These are phyloP conservation scores for Propithecus deckenii DNA, from an alignment of 2,797 vertebrate species.

Conservation along the genomic window DNA sequence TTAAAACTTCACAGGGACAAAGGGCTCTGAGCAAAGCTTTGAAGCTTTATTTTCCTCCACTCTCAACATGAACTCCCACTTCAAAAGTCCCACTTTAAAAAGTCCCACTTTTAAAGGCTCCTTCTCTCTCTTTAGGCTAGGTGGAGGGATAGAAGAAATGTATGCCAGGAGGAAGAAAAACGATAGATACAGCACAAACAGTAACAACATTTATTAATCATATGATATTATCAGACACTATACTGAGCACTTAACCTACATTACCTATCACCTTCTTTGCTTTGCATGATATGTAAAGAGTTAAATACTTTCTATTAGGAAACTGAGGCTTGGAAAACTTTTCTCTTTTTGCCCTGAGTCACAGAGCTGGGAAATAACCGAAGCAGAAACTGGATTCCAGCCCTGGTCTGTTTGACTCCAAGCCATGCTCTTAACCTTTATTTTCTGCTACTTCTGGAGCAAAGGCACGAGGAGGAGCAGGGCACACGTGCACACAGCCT, in stretches of 20 bases:
- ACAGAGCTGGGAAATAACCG: not conserved
- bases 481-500: not conserved
- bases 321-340: not conserved
- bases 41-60: not conserved
- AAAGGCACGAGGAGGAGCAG: not conserved
- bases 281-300: not conserved
- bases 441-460: not conserved
- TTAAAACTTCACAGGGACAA: not conserved
- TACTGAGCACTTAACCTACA: not conserved
- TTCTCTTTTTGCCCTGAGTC: not conserved
- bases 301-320: not conserved
- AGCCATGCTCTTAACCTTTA: not conserved
- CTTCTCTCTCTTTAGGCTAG: not conserved
- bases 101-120: not conserved
- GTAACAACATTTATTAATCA: not conserved
- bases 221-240: not conserved
- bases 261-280: not conserved
- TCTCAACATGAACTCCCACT: not conserved
- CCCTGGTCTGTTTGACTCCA: not conserved
- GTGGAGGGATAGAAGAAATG: not conserved
- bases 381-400: not conserved
- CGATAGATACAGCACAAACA: not conserved
- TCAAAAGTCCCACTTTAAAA: not conserved
- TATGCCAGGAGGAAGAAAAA: not conserved
- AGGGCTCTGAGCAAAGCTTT: not conserved